Percentiles rank a stretch among this genome's conserved stretches.
Evolutionary conservation across 1,140 invertebrate species (phyloP).

Genomic region (Lethrus apterus): DNA sequence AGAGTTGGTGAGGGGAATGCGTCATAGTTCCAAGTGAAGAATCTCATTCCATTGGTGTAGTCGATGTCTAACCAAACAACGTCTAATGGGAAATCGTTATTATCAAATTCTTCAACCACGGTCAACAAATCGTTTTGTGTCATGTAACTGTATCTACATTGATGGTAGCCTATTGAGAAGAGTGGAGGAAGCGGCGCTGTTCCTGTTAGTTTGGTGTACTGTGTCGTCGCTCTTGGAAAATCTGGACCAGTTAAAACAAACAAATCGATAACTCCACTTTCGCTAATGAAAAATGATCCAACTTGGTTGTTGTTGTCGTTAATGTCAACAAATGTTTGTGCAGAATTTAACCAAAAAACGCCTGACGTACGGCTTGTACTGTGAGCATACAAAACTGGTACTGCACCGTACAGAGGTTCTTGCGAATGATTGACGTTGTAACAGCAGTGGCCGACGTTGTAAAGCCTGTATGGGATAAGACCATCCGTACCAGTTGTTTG

Average conservation of each 20-base stretch:
- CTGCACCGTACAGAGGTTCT: slow-evolving; percentile 90
- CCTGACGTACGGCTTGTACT: slow-evolving; percentile 73
- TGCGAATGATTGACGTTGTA: slow-evolving; percentile 86
- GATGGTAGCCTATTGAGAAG: slow-evolving; percentile 61
- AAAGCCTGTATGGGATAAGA: slow-evolving; percentile 88
- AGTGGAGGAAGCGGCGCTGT: slow-evolving; percentile 40
- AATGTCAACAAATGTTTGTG: slow-evolving; percentile 96
- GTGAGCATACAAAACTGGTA: slow-evolving; percentile 88
- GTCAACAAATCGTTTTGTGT: slow-evolving; percentile 59
- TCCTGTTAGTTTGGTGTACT: slow-evolving; percentile 81
- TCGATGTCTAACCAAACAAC: slow-evolving; percentile 72
- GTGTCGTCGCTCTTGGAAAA: slow-evolving; percentile 75
- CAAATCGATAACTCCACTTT: slow-evolving; percentile 85
- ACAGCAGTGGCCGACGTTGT: slow-evolving; percentile 96
- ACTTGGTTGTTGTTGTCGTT: slow-evolving; percentile 57
- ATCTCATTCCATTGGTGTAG: slow-evolving; percentile 65
- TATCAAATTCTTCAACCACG: slow-evolving; percentile 52
- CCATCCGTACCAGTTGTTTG: slow-evolving; percentile 64
- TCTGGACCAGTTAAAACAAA: slow-evolving; percentile 83
- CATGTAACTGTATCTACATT: slow-evolving; percentile 72
- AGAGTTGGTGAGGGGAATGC: not conserved
- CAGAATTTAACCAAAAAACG: slow-evolving; percentile 92
- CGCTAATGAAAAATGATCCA: slow-evolving; percentile 79
- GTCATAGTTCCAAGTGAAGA: slow-evolving; percentile 58
- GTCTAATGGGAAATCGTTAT: slow-evolving; percentile 57